Evolutionary conservation across 2,113 vertebrate genomes (phyloP).

Genomic region (Columba livia): DNA sequence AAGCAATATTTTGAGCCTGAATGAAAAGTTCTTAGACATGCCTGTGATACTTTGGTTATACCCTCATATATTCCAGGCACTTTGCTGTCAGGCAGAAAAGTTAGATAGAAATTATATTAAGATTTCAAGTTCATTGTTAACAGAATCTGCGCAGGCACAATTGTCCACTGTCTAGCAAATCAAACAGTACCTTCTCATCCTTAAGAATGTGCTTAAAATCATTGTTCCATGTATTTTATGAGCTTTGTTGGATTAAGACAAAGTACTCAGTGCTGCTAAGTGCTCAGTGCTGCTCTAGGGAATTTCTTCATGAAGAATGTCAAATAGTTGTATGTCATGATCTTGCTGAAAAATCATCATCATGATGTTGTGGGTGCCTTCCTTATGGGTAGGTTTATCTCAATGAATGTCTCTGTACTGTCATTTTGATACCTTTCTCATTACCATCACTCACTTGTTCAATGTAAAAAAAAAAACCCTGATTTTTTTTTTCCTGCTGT

Average conservation of each 20-base stretch:
- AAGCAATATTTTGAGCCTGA: neutral
- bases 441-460: slow-evolving; percentile 30
- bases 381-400: slow-evolving; percentile 43
- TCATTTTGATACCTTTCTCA: slow-evolving; percentile 29
- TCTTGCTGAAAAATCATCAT: slow-evolving; percentile 7
- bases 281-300: slow-evolving; percentile 11
- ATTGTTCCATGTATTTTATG: neutral
- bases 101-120: neutral
- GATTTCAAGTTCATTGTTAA: neutral
- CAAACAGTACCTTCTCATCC: neutral
- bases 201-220: neutral
- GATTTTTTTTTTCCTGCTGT: neutral
- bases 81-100: neutral
- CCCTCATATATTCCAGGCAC: neutral
- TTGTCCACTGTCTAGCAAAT: neutral
- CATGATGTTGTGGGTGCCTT: slow-evolving; percentile 9
- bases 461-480: neutral
- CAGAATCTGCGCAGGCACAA: neutral
- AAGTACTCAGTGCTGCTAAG: neutral
- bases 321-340: neutral
- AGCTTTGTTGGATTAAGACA: slow-evolving; percentile 6
- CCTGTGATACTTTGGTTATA: neutral
- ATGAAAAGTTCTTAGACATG: neutral
- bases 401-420: slow-evolving; percentile 26
- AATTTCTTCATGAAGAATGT: slow-evolving; percentile 29